A percentile compares a stretch with the other conserved stretches of the same genome.
phyloP scores from a whole-genome alignment of 2,797 vertebrate species.

The Potorous gilbertii region DNA sequence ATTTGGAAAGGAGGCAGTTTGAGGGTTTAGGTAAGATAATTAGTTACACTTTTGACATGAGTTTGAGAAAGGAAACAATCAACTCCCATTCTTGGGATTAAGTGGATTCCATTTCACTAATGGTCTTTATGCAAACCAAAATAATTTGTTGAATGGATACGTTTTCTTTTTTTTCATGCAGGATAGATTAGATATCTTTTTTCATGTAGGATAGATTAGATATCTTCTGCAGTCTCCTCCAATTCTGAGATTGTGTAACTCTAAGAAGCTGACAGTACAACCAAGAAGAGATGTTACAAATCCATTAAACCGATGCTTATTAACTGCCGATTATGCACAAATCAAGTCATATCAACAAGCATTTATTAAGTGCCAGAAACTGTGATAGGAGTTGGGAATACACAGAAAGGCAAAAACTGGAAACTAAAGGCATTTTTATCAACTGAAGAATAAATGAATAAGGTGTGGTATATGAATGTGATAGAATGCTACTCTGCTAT shows the following conservation, averaged over 20 bases:
- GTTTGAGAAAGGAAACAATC: not conserved
- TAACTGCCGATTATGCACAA: not conserved
- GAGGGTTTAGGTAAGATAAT: not conserved
- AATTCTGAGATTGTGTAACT: not conserved
- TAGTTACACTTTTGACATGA: not conserved
- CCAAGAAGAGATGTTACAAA: not conserved
- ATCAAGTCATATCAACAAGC: not conserved
- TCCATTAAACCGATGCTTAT: not conserved
- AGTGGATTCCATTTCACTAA: not conserved
- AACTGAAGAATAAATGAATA: not conserved
- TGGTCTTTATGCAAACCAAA: not conserved
- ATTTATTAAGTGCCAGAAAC: not conserved
- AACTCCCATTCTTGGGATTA: not conserved
- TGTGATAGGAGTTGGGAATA: not conserved
- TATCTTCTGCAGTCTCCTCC: not conserved
- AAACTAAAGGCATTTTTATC: not conserved
- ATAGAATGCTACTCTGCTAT: not conserved
- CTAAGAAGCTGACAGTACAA: not conserved
- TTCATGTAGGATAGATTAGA: not conserved
- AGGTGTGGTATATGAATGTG: not conserved
- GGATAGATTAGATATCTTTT: not conserved
- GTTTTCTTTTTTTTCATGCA: not conserved
- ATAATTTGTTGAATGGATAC: not conserved
- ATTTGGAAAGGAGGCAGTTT: not conserved
- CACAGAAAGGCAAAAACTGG: not conserved